Base-by-base conservation (phyloP, 2,113 vertebrate species). In the Pseudopodoces humilis region DNA sequence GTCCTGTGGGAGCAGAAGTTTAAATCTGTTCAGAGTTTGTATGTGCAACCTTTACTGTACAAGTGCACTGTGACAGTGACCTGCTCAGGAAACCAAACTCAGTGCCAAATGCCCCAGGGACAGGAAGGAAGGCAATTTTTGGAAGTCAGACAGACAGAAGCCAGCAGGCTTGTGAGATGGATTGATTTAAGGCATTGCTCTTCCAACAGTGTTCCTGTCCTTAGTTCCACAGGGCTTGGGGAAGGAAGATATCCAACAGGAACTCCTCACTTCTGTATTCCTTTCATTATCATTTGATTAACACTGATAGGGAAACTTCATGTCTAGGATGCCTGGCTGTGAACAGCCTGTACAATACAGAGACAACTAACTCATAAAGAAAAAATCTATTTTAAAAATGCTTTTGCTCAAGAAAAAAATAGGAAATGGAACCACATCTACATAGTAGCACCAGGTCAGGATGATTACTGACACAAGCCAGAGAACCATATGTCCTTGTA, bases 21-120 rank as follows among this genome's bases (percentile, higher is more conserved):
- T 43, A 33, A 72, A 64, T 75, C 50, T 79, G 17, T 25, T 49
- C 43, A 15, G 52, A 59, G 31, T 72, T 22, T 33, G 2, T 2
- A 13, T 2, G 37, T 60, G 39, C 63, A 77, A 27, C 39, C 46
- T 33, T 60, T 33, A 19, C 67, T 50, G 30, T 8, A 10, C 25
- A 0, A 33, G 13, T 6, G 25, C 37, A 30, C 55, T 12, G 2
- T 13, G 46, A 20, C 0, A 33, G 75, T 1, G 17, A 41, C n/a
- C 31, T 75, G 49, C 67, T 63, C 49, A 63, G 47, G 52, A 63
- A 71, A 59, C 33, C 35, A 11, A 27, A 43, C 50, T n/a, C 44
- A 3, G 39, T 8, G 41, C 28, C 77, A 74, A 55, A 46, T 22
- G 31, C 55, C 72, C 49, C n/a, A n/a, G 37, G 39, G 53, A 59